Evolutionary conservation across 2,888 invertebrate genomes (phyloP).

Genomic region (Polyploca ridens): DNA sequence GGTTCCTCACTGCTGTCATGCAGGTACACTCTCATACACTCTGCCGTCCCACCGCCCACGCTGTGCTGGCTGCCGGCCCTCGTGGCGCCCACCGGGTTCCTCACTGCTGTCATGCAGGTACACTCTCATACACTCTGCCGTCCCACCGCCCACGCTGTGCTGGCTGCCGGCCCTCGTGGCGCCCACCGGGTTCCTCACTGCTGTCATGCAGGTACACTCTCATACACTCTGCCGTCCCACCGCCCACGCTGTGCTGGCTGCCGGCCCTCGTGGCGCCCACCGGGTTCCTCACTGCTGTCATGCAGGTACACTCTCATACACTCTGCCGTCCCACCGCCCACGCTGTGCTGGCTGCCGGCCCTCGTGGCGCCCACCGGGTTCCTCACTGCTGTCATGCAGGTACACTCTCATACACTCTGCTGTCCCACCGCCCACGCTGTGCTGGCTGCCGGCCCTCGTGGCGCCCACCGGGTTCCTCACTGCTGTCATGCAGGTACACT

Average conservation of each 20-base stretch:
- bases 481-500: slow-evolving; percentile 68
- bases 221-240: no score
- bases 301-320: slow-evolving; percentile 58
- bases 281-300: slow-evolving; percentile 91
- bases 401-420: slow-evolving; percentile 38
- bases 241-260: slow-evolving; percentile 71
- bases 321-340: slow-evolving; percentile 47
- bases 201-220: slow-evolving; percentile 69
- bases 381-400: slow-evolving; percentile 91
- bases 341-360: slow-evolving; percentile 86
- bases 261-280: slow-evolving; percentile 91
- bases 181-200: slow-evolving; percentile 84
- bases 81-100: slow-evolving; percentile 91
- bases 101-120: slow-evolving; percentile 91
- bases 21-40: slow-evolving; percentile 58
- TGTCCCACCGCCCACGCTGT: slow-evolving; percentile 46
- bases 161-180: slow-evolving; percentile 87
- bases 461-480: slow-evolving; percentile 85
- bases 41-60: no score
- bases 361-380: slow-evolving; percentile 89
- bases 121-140: slow-evolving; percentile 7
- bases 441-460: slow-evolving; percentile 84
- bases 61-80: slow-evolving; percentile 77
- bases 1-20: slow-evolving; percentile 91
- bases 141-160: slow-evolving; percentile 59